Evolutionary conservation across 2,888 invertebrate species (phyloP).

Genomic region (Eristalinus sepulchralis): DNA sequence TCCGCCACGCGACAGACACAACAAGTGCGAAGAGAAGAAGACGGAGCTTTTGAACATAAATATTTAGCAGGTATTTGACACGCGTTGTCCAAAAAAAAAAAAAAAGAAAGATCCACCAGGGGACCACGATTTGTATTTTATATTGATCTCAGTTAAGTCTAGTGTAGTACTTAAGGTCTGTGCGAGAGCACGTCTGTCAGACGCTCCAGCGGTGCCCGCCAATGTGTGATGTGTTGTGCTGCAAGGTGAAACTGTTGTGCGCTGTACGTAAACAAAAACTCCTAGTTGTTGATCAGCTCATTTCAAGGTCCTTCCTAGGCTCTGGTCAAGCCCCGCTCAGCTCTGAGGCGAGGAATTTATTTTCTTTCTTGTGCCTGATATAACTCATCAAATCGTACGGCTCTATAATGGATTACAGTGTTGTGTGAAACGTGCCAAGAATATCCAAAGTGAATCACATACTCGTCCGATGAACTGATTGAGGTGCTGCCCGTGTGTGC

Average conservation of each 20-base stretch:
- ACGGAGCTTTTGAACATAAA: slow-evolving; percentile 57
- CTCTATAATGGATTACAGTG: slow-evolving; percentile 29
- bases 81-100: slow-evolving; percentile 40
- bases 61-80: slow-evolving; percentile 62
- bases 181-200: slow-evolving; percentile 48
- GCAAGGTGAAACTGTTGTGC: slow-evolving; percentile 21
- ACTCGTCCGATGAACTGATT: slow-evolving; percentile 27
- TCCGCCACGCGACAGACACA: not conserved
- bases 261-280: slow-evolving; percentile 27
- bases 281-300: not conserved
- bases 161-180: slow-evolving; percentile 48
- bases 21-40: slow-evolving; percentile 13
- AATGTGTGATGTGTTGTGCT: slow-evolving; percentile 24
- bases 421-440: slow-evolving; percentile 43
- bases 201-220: slow-evolving; percentile 43
- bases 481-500: not conserved
- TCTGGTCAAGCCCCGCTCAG: not conserved
- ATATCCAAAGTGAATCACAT: slow-evolving; percentile 36
- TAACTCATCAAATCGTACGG: slow-evolving; percentile 7
- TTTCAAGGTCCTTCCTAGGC: slow-evolving; percentile 21
- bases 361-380: slow-evolving; percentile 4
- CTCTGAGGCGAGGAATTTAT: not conserved
- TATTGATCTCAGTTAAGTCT: not conserved
- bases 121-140: slow-evolving; percentile 13
- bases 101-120: not conserved